phyloP scores from a whole-genome alignment of 2,888 invertebrate genomes.

The Drosophila sordidula region DNA sequence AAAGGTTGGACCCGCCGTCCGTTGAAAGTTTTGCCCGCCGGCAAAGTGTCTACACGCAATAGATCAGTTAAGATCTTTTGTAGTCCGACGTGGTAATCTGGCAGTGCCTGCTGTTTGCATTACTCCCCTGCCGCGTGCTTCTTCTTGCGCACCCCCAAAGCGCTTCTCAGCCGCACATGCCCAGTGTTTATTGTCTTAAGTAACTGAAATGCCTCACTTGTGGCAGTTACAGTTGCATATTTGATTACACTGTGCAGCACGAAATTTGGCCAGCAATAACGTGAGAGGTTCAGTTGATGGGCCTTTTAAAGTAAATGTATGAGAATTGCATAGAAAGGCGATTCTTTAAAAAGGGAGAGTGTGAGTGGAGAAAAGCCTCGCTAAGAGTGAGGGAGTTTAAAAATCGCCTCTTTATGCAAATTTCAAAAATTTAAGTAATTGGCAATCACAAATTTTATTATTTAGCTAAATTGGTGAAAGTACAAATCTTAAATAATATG shows the following conservation, averaged over 20 bases:
- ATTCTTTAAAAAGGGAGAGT: too few species aligned
- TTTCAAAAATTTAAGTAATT: too few species aligned
- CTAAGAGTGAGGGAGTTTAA: too few species aligned
- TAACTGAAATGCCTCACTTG: constrained; percentile 26
- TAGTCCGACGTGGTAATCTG: neutral
- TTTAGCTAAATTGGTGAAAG: neutral
- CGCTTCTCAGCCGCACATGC: constrained; percentile 7
- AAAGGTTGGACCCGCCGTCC: constrained; percentile 58
- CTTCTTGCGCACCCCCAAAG: neutral
- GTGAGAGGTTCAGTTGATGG: too few species aligned
- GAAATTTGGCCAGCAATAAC: neutral
- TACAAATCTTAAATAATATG: too few species aligned
- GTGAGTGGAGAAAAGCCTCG: too few species aligned
- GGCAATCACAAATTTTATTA: too few species aligned
- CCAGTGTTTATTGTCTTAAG: constrained; percentile 29
- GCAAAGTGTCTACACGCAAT: constrained; percentile 23
- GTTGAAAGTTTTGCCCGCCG: constrained; percentile 45
- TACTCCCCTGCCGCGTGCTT: neutral
- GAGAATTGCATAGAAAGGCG: neutral
- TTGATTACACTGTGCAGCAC: constrained; percentile 39
- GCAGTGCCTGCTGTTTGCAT: neutral
- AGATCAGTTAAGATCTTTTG: constrained; percentile 32
- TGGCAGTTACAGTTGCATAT: constrained; percentile 36
- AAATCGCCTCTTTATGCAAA: too few species aligned
- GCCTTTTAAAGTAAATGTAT: neutral